Base-by-base conservation (phyloP, 23 tunicate species). In the Diplosoma virens region DNA sequence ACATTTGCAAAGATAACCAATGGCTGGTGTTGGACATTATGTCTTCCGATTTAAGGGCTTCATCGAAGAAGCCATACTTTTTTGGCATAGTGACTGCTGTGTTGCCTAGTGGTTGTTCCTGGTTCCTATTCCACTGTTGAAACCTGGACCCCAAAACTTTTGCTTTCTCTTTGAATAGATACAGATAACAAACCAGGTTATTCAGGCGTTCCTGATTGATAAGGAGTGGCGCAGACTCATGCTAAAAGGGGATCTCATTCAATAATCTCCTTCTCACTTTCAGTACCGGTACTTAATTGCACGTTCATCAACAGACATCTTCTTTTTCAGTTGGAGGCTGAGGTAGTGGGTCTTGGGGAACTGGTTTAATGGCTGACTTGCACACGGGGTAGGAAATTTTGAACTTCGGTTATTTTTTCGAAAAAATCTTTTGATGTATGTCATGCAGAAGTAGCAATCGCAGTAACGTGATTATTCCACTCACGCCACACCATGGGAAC, bases 61-160 rank as follows among this genome's bases (percentile, higher is more conserved):
- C 54, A 14, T 30, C 79, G 79, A 25, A 36, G 65, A 36, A 24
- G 79, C 79, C 33, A 74, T 27, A 74, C 79, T 54, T 74, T 50
- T 52, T 11, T 25, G 31, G 79, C 79, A 74, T 74, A 22, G 65
- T 74, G 79, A 74, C 37, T 74, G 79, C 67, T 74, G 22, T 16
- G 23, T 7, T 37, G 33, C 79, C 25, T 21, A 33, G 17, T 18
- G 34, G 25, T 41, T 36, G 21, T 52, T n/a, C n/a, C n/a, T n/a
- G n/a, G n/a, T n/a, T n/a, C n/a, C n/a, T n/a, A n/a, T 74, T 74
- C 79, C 79, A 74, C 65, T 74, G 79, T 52, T 74, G 79, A 7
- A 74, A 36, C 29, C 77, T 71, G 29, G 77, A 71, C 58, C 77
- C 37, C 77, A 71, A 71, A 71, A 71, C 20, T n/a, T 71, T 61